Percentiles rank a stretch among this genome's conserved stretches.
phyloP scores from a whole-genome alignment of 64 coral and sea anemone species.

The Cladopsammia gracilis region DNA sequence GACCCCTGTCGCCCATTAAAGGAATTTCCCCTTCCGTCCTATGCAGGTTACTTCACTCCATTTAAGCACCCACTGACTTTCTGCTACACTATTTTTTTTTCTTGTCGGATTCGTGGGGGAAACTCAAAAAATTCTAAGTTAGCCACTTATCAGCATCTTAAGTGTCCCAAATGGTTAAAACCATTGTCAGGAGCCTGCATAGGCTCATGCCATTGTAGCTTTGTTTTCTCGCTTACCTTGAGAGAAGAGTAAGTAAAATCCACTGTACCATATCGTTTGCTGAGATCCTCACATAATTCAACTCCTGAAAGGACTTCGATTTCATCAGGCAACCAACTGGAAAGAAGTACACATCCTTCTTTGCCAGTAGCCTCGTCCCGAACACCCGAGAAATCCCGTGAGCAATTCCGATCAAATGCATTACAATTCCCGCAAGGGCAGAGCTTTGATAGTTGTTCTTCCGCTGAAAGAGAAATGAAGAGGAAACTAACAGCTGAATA shows the following conservation, averaged over 20 bases:
- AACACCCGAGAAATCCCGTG: background rate
- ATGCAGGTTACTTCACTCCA: no score
- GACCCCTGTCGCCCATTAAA: no score
- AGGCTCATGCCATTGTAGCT: background rate
- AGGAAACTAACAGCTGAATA: no score
- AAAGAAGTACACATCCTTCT: slow-evolving; percentile 18
- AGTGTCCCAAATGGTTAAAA: no score
- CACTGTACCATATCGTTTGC: background rate
- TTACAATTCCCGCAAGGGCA: slow-evolving; percentile 72
- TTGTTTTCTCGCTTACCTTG: background rate
- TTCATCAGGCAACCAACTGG: slow-evolving; percentile 19
- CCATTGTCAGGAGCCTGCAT: no score
- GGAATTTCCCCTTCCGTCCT: no score
- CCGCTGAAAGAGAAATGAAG: slow-evolving; percentile 26
- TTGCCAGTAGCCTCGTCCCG: background rate
- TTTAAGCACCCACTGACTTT: no score
- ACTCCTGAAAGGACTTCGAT: background rate
- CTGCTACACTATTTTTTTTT: no score
- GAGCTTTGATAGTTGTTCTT: slow-evolving; percentile 42
- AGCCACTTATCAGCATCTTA: no score
- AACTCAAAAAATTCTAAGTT: no score
- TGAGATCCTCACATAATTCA: background rate
- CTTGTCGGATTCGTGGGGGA: no score
- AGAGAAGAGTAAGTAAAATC: slow-evolving; percentile 34
- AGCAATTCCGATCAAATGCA: background rate